Evolutionary conservation across 37 sponge, comb jelly and placozoan species (phyloP).

Genomic region (Ephydatia muelleri): DNA sequence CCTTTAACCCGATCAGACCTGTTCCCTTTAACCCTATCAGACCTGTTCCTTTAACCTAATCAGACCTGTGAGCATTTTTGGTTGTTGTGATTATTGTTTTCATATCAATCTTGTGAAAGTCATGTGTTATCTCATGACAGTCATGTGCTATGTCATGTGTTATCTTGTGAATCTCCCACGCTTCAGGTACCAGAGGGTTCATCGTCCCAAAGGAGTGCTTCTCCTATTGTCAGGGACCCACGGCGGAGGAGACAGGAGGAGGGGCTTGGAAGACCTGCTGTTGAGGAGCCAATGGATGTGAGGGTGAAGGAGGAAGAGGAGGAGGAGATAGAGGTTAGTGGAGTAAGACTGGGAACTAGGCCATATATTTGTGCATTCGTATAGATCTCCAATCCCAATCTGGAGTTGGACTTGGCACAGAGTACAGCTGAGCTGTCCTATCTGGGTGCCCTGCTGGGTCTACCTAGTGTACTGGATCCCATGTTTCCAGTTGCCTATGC

Average conservation of each 20-base stretch:
- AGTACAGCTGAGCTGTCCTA: constrained; percentile 48
- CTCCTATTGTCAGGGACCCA: constrained; percentile 45
- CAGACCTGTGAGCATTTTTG: background rate
- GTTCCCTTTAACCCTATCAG: constrained; percentile 2
- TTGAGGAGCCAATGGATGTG: background rate
- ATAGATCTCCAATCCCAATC: background rate
- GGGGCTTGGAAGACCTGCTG: background rate
- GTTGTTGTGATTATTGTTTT: background rate
- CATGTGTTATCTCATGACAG: background rate
- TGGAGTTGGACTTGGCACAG: constrained; percentile 27
- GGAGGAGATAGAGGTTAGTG: background rate
- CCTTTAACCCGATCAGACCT: background rate
- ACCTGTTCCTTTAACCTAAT: background rate
- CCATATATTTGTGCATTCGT: background rate
- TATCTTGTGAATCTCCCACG: too few species aligned
- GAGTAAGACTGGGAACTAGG: background rate
- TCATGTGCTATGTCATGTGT: background rate
- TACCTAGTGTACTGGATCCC: constrained; percentile 60
- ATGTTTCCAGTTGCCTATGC: constrained; percentile 54
- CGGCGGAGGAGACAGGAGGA: constrained; percentile 8
- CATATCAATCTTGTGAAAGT: background rate
- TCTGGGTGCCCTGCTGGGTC: constrained; percentile 50
- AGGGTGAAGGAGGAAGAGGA: background rate
- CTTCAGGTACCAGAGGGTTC: background rate
- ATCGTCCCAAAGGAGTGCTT: constrained; percentile 5